Percentiles rank a stretch among this genome's conserved stretches.
These are phyloP conservation scores for Poecilia velifera DNA, from an alignment of 2,797 vertebrate genomes.

Conservation along the genomic window DNA sequence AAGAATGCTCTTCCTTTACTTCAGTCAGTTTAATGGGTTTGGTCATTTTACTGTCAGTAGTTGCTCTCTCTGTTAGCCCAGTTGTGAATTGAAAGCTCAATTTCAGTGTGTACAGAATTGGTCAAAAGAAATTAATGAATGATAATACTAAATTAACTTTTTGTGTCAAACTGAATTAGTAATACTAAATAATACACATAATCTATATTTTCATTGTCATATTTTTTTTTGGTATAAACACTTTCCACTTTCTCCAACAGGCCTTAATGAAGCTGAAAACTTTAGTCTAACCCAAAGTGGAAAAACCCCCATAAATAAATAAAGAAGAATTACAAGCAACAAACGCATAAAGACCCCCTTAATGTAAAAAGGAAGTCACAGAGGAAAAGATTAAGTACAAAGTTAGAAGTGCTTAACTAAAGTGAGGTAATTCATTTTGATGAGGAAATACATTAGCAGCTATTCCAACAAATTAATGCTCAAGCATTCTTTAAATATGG, in stretches of 20 bases:
- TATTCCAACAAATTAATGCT: constrained; percentile 78
- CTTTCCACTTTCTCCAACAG: background rate
- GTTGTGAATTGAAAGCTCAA: background rate
- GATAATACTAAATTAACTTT: background rate
- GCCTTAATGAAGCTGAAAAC: background rate
- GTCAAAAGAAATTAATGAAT: background rate
- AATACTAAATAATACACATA: background rate
- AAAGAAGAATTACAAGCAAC: background rate
- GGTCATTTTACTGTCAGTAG: background rate
- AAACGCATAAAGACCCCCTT: background rate
- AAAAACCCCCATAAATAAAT: background rate
- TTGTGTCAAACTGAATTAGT: background rate
- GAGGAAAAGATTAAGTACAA: constrained; percentile 25
- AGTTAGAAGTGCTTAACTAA: constrained; percentile 51
- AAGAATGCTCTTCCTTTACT: background rate
- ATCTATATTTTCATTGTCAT: background rate
- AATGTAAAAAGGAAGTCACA: constrained; percentile 19
- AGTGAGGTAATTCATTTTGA: constrained; percentile 64
- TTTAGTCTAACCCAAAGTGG: background rate
- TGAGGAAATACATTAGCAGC: constrained; percentile 68
- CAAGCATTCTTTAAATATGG: constrained; percentile 81
- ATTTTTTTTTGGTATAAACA: background rate
- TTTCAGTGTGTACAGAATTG: background rate
- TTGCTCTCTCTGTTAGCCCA: background rate
- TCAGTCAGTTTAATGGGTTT: background rate